Base-by-base conservation (phyloP, 2,113 vertebrate species). In the Malurus alboscapulatus region DNA sequence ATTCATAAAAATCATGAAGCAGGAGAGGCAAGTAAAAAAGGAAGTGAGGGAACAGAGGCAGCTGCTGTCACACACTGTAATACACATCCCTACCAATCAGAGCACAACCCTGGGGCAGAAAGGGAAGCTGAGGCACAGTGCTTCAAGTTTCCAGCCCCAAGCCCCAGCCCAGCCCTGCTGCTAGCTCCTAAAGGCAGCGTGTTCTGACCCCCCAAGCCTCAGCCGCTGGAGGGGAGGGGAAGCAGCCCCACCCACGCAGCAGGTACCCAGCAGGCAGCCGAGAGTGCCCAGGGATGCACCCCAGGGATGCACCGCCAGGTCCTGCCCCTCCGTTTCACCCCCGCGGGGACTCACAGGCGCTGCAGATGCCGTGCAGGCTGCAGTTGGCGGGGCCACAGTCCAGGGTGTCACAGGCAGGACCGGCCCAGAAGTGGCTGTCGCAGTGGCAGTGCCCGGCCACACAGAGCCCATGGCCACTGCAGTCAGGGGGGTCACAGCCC, bases 391-490 rank as follows among this genome's bases (percentile, higher is more conserved):
- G 90, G 80, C 97, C 98, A 19, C 99, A 99, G 85, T 96, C 82
- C 93, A 98, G 45, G 32, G 85, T 13, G 32, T 96, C 88, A 6
- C 99, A 99, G 59, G 94, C 96, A 0, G 94, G 51, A 0, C 97
- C 98, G 0, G 14, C 93, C 99, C 99, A 99, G 97, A 98, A 97
- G 73, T 1, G 7, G 21, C 94, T 36, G 0, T 71, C 2, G 89
- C 99, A 99, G 42, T 1, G 94, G 48, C 99, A 99, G 19, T 0
- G 79, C 15, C 99, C 99, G 1, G 96, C 94, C 90, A 97, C 78
- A 2, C 99, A 99, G 61, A 45, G 82, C 11, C 99, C 98, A 0
- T 98, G 98, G 25, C 98, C 96, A 0, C 96, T 97, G 97, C 99
- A 99, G 97, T 99, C 95, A 0, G 93, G 57, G 0, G 98, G 98